These are phyloP conservation scores for Gobionotothen gibberifrons DNA, from an alignment of 2,797 vertebrate species.

Conservation along the genomic window DNA sequence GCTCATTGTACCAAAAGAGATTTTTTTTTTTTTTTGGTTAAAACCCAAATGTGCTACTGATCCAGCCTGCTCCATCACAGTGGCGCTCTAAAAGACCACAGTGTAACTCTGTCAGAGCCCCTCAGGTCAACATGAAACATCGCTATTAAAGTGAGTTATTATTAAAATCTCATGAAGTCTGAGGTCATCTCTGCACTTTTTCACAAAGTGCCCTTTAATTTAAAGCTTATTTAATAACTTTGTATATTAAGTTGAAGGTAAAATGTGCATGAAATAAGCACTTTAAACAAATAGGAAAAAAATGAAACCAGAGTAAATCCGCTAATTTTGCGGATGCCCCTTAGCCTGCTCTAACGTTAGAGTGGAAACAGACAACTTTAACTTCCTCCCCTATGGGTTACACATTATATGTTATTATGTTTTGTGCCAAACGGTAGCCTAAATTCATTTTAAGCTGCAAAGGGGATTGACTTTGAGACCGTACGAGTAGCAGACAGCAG, in stretches of 20 bases:
- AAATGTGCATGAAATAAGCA: slow-evolving; percentile 54
- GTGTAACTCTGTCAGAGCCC: slow-evolving; percentile 49
- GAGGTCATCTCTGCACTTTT: slow-evolving; percentile 66
- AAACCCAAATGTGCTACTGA: slow-evolving; percentile 76
- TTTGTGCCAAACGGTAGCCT: too few species aligned
- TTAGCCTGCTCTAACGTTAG: not conserved
- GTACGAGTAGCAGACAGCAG: too few species aligned
- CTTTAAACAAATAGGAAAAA: slow-evolving; percentile 29
- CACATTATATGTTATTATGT: too few species aligned
- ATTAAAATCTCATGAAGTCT: slow-evolving; percentile 69
- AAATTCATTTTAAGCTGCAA: too few species aligned
- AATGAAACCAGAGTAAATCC: slow-evolving; percentile 24
- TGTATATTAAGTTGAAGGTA: slow-evolving; percentile 54
- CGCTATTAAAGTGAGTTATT: slow-evolving; percentile 60
- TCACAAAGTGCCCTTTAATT: slow-evolving; percentile 69
- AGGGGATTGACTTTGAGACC: too few species aligned
- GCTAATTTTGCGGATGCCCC: slow-evolving; percentile 3
- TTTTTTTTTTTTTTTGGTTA: slow-evolving; percentile 52
- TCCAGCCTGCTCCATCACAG: slow-evolving; percentile 69
- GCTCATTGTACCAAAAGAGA: slow-evolving; percentile 73
- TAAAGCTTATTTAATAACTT: slow-evolving; percentile 54
- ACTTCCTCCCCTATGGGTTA: too few species aligned
- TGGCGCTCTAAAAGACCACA: slow-evolving; percentile 62
- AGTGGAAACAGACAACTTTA: too few species aligned
- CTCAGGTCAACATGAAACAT: slow-evolving; percentile 65